These are phyloP conservation scores for Hoplostethus mediterraneus DNA, from an alignment of 2,797 vertebrate genomes.

Conservation along the genomic window DNA sequence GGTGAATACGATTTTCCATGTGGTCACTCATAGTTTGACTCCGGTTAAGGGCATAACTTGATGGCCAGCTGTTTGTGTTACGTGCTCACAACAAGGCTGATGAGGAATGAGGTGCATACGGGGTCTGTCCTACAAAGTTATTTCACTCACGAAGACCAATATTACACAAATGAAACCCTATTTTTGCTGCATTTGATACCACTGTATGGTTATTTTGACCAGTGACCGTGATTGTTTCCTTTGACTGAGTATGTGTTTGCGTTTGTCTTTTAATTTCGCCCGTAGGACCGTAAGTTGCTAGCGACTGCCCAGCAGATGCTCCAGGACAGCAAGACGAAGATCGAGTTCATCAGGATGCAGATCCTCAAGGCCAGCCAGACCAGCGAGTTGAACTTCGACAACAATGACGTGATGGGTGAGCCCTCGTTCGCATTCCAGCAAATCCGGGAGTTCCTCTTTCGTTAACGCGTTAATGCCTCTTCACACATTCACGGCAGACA, in stretches of 20 bases:
- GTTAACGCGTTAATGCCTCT: background rate
- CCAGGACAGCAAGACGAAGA: slow-evolving; percentile 99
- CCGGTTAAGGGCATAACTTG: slow-evolving; percentile 65
- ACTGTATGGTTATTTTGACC: background rate
- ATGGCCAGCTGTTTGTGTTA: slow-evolving; percentile 32
- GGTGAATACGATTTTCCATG: slow-evolving; percentile 73
- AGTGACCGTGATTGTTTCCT: too few species aligned
- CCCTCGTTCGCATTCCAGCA: background rate
- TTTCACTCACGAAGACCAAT: slow-evolving; percentile 8
- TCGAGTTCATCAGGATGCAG: slow-evolving; percentile 99
- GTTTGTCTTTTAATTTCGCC: slow-evolving; percentile 26
- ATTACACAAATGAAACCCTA: too few species aligned
- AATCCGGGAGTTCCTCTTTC: background rate
- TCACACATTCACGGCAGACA: too few species aligned
- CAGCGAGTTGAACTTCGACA: slow-evolving; percentile 95
- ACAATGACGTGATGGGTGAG: slow-evolving; percentile 88
- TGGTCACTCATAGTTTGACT: slow-evolving; percentile 49
- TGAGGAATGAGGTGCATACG: background rate
- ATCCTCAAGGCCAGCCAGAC: slow-evolving; percentile 98
- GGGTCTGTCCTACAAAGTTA: background rate
- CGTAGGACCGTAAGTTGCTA: slow-evolving; percentile 96
- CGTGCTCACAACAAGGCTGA: slow-evolving; percentile 31
- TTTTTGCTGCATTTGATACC: background rate
- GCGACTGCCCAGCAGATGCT: slow-evolving; percentile 98
- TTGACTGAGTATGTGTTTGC: too few species aligned